Base-by-base conservation (phyloP, 2,113 vertebrate species). In the Platysteira castanea region DNA sequence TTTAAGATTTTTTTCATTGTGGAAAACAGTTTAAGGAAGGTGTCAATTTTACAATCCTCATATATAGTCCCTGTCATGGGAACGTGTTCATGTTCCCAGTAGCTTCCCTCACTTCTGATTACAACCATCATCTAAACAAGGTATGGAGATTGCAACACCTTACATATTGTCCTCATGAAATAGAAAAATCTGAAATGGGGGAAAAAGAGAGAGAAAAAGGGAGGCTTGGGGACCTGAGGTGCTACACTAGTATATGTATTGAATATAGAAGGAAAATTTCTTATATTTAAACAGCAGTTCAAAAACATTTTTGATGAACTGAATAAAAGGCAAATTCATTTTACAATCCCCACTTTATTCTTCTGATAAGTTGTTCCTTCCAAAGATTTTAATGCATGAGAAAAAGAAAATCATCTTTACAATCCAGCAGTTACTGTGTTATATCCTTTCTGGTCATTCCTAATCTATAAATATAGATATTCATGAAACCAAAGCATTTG, bases 11-110 rank as follows among this genome's bases (percentile, higher is more conserved):
- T 76, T 89, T 77, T 94, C 87, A 69, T 33, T 63, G 71, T 47
- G 85, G 75, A 83, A 92, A 97, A 93, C 53, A 87, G 79, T 84
- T 97, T 93, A 91, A 85, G 89, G 97, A 96, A 96, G 56, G 37
- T 88, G 84, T 96, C 69, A 49, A 39, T 39, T 39, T 97, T 93
- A 81, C 81, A 91, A 76, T 61, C 68, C 69, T 97, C 60, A 27
- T 95, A 93, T 97, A 85, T 41, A 96, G 90, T 71, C 30, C 47
- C 78, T 77, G 70, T 88, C 85, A 92, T 6, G 8, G 76, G 78
- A 95, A 84, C 12, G 12, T 56, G 93, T 84, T 95, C 80, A 37
- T 86, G 59, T 93, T 77, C 76, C 76, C 42, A 96, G 85, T 91
- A 95, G 46, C 27, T 86, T 78, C 37, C 80, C 67, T 83, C 52